Evolutionary conservation across 2,797 vertebrate species (phyloP).

Genomic region (Harpagifer antarcticus): DNA sequence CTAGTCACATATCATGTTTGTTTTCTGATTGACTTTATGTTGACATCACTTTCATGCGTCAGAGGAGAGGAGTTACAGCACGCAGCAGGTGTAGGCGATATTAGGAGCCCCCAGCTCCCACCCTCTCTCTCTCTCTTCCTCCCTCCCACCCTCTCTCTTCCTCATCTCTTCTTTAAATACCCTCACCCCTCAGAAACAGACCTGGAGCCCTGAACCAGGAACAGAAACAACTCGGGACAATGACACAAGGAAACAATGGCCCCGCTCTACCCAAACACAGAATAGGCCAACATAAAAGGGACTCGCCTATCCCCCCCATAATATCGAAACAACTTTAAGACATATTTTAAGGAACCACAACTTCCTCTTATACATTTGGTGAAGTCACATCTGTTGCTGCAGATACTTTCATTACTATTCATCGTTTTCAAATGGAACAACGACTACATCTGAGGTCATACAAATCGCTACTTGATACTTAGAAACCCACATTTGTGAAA

Average conservation of each 20-base stretch:
- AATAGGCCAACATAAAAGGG: constrained; percentile 6
- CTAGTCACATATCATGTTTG: background rate
- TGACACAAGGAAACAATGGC: constrained; percentile 32
- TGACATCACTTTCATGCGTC: constrained; percentile 34
- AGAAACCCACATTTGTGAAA: background rate
- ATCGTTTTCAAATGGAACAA: background rate
- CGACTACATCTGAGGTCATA: background rate
- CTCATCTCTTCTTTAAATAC: constrained; percentile 50
- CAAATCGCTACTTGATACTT: background rate
- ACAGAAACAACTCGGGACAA: constrained; percentile 42
- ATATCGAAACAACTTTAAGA: background rate
- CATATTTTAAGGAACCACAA: background rate
- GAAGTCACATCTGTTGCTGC: background rate
- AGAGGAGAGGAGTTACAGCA: constrained; percentile 48
- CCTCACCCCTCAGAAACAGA: constrained; percentile 27
- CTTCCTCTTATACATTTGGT: background rate
- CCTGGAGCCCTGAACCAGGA: constrained; percentile 52
- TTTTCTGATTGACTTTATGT: background rate
- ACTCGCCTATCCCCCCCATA: constrained; percentile 8
- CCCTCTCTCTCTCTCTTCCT: constrained; percentile 9
- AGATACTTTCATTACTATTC: background rate
- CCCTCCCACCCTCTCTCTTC: constrained; percentile 5
- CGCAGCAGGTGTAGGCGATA: constrained; percentile 63
- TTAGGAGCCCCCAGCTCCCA: background rate
- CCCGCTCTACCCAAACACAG: background rate